Conservation (phyloP, 1,140 invertebrate species). For the Aphaenogaster rudis region DNA sequence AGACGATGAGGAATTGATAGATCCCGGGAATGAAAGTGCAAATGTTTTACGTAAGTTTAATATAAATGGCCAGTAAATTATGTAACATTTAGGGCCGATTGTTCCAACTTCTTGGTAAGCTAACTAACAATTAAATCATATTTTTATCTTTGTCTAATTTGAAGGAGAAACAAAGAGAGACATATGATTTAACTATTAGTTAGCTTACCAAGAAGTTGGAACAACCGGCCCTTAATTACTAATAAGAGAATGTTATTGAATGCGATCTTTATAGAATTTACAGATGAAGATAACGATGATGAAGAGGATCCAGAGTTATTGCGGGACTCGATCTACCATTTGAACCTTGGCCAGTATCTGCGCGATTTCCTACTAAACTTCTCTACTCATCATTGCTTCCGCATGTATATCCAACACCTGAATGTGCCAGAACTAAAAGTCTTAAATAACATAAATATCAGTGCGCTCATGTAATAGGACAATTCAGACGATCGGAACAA, state of each 20-base stretch:
- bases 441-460: constrained; percentile 83
- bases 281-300: constrained; percentile 84
- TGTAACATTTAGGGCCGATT: neutral
- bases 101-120: no score
- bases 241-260: neutral
- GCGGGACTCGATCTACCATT: constrained; percentile 89
- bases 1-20: constrained; percentile 79
- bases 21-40: constrained; percentile 79
- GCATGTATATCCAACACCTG: constrained; percentile 88
- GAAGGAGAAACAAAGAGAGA: no score
- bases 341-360: constrained; percentile 89
- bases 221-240: neutral
- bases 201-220: no score
- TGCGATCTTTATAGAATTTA: constrained; percentile 73
- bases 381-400: constrained; percentile 88
- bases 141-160: no score
- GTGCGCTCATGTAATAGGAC: constrained; percentile 74
- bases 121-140: no score
- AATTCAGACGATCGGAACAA: constrained; percentile 47
- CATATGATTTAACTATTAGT: no score
- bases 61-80: neutral
- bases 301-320: constrained; percentile 88
- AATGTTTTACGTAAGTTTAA: constrained; percentile 78
- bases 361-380: constrained; percentile 89
- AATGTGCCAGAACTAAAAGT: constrained; percentile 86